Evolutionary conservation across 2,888 invertebrate species (phyloP), one percentile per base, ranked within the genome.

Genomic region (Neria commutata): DNA sequence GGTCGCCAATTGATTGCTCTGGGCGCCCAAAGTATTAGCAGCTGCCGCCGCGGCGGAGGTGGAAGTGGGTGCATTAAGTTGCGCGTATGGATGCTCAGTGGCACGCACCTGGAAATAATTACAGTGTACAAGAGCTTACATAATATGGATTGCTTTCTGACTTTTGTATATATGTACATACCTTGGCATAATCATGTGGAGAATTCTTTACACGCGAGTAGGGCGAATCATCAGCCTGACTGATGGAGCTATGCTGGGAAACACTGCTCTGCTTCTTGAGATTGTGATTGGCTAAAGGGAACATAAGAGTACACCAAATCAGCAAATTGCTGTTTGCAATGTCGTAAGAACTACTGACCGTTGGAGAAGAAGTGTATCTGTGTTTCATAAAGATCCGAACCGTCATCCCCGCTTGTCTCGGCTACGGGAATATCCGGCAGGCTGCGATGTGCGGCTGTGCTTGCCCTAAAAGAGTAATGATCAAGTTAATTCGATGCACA

Each of bases 371-470:
- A n/a, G n/a, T n/a, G n/a, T n/a, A n/a, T n/a, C n/a, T n/a, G n/a
- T 5, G 93, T 94, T 34, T 93, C 94, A 78, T 94, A 94, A 62
- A 93, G 85, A 76, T 93, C 94, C 0, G 92, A 94, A 8, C 89
- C 88, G 49, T 91, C 91, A 79, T 94, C 93, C 11, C 66, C 68
- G 68, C 86, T 86, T 63, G 84, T 84, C 70, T 88, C 87, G 33
- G 88, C 89, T 25, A 89, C 87, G 8, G 93, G 91, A 73, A 94
- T 92, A 78, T 94, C 94, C 24, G 94, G 94, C 64, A 94, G 84
- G 82, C 94, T 93, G 70, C 93, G 84, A 74, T 92, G 90, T 2
- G 65, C 88, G 24, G 85, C 82, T 37, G 81, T 81, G 55, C 81
- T 79, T 6, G 83, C 78, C 65, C 83, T 83, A 62, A 8, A 61